Evolutionary conservation across 2,888 invertebrate genomes (phyloP).

Genomic region (Archips crataeganus): DNA sequence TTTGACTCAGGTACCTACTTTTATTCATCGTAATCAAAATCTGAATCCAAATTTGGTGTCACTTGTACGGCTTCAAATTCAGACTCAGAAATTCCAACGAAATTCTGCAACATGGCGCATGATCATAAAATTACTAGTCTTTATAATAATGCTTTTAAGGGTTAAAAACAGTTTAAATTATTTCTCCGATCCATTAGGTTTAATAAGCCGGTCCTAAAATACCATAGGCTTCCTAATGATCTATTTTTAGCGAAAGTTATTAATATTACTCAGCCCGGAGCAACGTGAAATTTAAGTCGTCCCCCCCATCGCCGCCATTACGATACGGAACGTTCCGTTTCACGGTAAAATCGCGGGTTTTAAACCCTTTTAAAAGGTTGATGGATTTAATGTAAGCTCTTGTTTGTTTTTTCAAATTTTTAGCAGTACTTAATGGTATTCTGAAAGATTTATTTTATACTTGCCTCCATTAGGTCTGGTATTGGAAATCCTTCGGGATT

Average conservation of each 20-base stretch:
- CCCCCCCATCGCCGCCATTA: conserved; percentile 14
- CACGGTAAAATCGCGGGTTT: background rate
- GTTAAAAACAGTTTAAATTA: background rate
- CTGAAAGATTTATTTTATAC: background rate
- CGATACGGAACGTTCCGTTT: conserved; percentile 14
- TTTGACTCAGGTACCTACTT: no score
- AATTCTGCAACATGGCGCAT: no score
- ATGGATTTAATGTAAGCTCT: background rate
- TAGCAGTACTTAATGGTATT: background rate
- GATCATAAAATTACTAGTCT: no score
- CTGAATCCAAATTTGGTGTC: no score
- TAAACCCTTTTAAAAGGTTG: background rate
- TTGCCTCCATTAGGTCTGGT: no score
- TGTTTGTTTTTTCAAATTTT: background rate
- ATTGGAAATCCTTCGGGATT: no score
- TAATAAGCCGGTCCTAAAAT: background rate
- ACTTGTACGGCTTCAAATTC: no score
- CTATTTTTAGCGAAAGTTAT: conserved; percentile 1
- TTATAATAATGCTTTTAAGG: background rate
- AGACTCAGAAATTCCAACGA: no score
- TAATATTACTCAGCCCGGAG: background rate
- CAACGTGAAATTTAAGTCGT: conserved; percentile 18
- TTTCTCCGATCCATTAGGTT: conserved; percentile 4
- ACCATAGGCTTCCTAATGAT: conserved; percentile 4
- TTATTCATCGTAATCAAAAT: no score